Evolutionary conservation across 2,888 invertebrate genomes (phyloP), one percentile per base, ranked within the genome.

Genomic region (Amphipyra tragopoginis): DNA sequence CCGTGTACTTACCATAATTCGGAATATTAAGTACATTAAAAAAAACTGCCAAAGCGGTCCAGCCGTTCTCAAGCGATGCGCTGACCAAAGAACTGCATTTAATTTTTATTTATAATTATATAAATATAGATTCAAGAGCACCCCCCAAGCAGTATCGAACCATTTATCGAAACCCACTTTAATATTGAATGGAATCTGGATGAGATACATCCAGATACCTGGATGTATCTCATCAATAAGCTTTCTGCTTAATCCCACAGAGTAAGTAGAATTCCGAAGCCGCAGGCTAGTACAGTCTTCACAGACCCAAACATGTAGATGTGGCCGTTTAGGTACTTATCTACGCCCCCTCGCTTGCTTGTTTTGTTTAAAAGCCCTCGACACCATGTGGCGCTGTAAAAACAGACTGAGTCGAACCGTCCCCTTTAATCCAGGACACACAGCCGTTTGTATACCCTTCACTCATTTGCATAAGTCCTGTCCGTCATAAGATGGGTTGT

Each of bases 401-500:
- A 93, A 92, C 92, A 91, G 80, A 81, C 84, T 82, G 83, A 83
- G 81, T 83, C 81, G 81, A 72, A 73, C 86, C 86, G 77, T 80
- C 84, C 89, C 86, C 85, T 84, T 80, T 92, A 91, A 93, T 91
- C 92, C 92, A 80, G 86, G 85, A 82, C 82, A 84, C 88, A 67
- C 74, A 73, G 76, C 77, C 73, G 76, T 82, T 87, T 80, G 78
- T 85, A 84, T 85, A 89, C 91, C 92, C 92, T 89, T 90, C 86
- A 87, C 85, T 90, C 91, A 92, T 93, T 93, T 92, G 86, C 92
- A 93, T 93, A 91, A 92, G 89, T 91, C 92, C 91, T 88, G 88
- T 89, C 86, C 86, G 86, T 86, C 86, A 90, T 90, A 92, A 92
- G 92, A 93, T 86, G 88, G 90, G 88, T 83, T 88, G 86, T 88